phyloP scores from a whole-genome alignment of 2,113 vertebrate species.

The Nansenia antarctica region DNA sequence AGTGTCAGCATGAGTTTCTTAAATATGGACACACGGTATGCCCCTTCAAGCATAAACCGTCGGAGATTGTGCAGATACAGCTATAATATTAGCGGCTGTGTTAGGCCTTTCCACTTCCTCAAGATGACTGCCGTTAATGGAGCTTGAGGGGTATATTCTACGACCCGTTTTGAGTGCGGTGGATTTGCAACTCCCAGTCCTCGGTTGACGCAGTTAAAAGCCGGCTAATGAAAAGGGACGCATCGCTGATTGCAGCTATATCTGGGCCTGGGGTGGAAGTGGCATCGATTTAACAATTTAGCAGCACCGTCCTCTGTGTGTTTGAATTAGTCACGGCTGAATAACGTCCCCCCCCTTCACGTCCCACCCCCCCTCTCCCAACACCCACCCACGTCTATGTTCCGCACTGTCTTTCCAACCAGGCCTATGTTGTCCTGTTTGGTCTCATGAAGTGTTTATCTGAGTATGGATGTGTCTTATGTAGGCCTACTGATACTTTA shows the following conservation, averaged over 20 bases:
- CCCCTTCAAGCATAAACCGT: no score
- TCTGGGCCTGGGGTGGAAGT: slow-evolving; percentile 91
- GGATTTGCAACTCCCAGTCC: slow-evolving; percentile 80
- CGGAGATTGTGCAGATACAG: slow-evolving; percentile 47
- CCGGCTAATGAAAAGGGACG: slow-evolving; percentile 96
- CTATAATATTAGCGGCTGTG: slow-evolving; percentile 5
- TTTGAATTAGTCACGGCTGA: slow-evolving; percentile 91
- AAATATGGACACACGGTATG: no score
- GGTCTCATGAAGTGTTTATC: not conserved
- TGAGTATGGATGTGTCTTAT: no score
- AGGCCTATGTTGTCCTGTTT: no score
- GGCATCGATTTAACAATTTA: slow-evolving; percentile 93
- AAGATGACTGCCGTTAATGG: no score
- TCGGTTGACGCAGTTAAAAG: slow-evolving; percentile 87
- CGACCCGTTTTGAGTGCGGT: slow-evolving; percentile 72
- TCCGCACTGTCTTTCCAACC: no score
- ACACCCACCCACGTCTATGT: not conserved
- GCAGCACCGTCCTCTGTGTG: slow-evolving; percentile 84
- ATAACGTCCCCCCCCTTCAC: slow-evolving; percentile 68
- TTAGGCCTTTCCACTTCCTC: not conserved
- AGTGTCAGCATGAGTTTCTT: no score
- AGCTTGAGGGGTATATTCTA: slow-evolving; percentile 84
- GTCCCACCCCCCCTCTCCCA: not conserved
- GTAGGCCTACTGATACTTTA: no score
- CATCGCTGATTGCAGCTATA: slow-evolving; percentile 94